Base-by-base conservation (phyloP, 2,888 invertebrate genomes). In the Horisme vitalbata region DNA sequence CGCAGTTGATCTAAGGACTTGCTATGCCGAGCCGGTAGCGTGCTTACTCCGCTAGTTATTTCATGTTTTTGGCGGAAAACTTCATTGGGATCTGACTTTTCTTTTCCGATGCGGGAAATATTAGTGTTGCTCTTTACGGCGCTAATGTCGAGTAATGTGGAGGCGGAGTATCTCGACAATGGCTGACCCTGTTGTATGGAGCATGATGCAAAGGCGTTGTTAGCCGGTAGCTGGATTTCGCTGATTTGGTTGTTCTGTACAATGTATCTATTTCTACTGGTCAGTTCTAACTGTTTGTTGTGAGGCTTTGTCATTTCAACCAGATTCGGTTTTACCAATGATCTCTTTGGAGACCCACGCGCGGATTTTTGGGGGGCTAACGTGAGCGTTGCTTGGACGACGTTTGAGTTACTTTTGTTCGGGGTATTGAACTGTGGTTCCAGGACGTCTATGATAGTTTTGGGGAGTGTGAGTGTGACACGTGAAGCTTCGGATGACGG, bases 1-100 rank as follows among this genome's bases (percentile, higher is more conserved):
- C 94, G 92, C 32, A 96, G 78, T 61, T 96, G 95, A 76, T 96
- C 96, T 55, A 96, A 78, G 1, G 95, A 95, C 73, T 95, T 95
- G 75, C 95, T 95, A 68, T 96, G 96, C 43, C 95, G 89, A 0
- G 94, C 93, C 0, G 94, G 94, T 30, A 94, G 70, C 0, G 91
- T 91, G 28, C 87, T 91, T 6, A 90, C 85, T 20, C 90, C 90
- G 51, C 84, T 87, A 7, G 77, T 79, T 24, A 87, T 79, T 74
- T 83, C 82, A 61, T 80, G 83, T 68, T 84, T 84, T 52, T 81
- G 81, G 24, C 68, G 74, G 44, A 82, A 75, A 1, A 71, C 73
- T 66, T 83, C 82, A 45, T 74, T 79, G 12, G 65, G 61, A 54
- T 83, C 74, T 20, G 59, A 60, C 59, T 75, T 78, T n/a, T 82